phyloP scores from a whole-genome alignment of 2,797 vertebrate genomes.

The Sphaeramia orbicularis region DNA sequence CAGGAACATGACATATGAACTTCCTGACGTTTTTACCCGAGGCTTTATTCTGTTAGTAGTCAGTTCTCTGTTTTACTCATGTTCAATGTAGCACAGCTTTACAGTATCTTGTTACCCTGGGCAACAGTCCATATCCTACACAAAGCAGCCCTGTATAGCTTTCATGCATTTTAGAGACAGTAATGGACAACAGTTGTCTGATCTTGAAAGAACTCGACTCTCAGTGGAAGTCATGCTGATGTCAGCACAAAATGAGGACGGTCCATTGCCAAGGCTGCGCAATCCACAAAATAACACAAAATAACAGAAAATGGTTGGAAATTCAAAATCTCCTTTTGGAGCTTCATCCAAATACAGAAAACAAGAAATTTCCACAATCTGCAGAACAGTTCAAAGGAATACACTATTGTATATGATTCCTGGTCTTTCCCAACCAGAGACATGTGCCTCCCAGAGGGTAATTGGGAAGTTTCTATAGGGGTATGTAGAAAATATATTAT shows the following conservation, averaged over 20 bases:
- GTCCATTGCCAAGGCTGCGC: conserved; percentile 7
- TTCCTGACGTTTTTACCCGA: conserved; percentile 30
- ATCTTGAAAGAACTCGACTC: conserved; percentile 33
- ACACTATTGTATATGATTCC: too few relatives aligned
- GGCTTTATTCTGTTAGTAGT: conserved; percentile 53
- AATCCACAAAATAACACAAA: not conserved
- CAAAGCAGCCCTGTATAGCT: conserved; percentile 24
- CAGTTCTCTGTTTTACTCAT: conserved; percentile 36
- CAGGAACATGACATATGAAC: conserved; percentile 45
- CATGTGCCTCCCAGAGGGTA: too few relatives aligned
- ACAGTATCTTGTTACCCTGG: conserved; percentile 51
- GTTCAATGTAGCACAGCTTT: conserved; percentile 56
- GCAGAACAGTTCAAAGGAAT: too few relatives aligned
- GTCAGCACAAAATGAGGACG: not conserved
- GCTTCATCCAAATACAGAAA: not conserved
- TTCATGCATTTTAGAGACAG: conserved; percentile 6
- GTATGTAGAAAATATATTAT: too few relatives aligned
- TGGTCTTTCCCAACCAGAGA: too few relatives aligned
- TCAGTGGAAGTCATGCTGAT: conserved; percentile 19
- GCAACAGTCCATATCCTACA: conserved; percentile 33
- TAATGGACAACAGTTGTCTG: conserved; percentile 60
- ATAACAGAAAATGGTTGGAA: conserved; percentile 6
- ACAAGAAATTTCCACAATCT: not conserved
- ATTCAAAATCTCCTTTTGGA: conserved; percentile 10
- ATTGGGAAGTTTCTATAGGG: too few relatives aligned